Percentiles rank a stretch among this genome's conserved stretches.
phyloP scores from a whole-genome alignment of 2,888 invertebrate genomes.

The Andrena dorsata region DNA sequence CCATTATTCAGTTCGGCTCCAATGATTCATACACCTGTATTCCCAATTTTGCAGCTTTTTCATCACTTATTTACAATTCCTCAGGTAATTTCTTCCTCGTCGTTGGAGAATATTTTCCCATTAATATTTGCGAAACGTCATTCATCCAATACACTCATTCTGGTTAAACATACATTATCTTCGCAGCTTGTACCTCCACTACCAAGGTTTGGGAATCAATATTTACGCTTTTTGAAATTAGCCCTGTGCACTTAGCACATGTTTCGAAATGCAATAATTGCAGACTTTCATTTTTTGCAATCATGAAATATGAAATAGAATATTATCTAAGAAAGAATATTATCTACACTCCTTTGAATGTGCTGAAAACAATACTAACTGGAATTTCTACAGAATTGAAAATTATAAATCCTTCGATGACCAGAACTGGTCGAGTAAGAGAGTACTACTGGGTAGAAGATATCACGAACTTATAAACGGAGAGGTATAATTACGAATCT shows the following conservation, averaged over 20 bases:
- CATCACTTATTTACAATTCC: background rate
- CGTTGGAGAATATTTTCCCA: background rate
- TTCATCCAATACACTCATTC: background rate
- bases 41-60: background rate
- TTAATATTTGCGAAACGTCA: background rate
- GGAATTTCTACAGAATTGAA: background rate
- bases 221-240: background rate
- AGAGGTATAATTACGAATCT: background rate
- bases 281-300: background rate
- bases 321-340: background rate
- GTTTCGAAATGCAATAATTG: background rate
- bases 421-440: background rate
- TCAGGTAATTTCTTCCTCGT: background rate
- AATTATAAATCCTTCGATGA: too few species aligned
- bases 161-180: conserved; percentile 4
- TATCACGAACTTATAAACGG: background rate
- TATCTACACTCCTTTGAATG: background rate
- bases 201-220: background rate
- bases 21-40: too few species aligned
- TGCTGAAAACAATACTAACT: background rate
- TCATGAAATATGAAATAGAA: background rate
- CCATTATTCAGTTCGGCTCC: too few species aligned
- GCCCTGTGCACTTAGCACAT: background rate
- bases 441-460: background rate
- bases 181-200: background rate